Evolutionary conservation across 2,113 vertebrate species (phyloP), one percentile per base, ranked within the genome.

Genomic region (Chaetops frenatus): DNA sequence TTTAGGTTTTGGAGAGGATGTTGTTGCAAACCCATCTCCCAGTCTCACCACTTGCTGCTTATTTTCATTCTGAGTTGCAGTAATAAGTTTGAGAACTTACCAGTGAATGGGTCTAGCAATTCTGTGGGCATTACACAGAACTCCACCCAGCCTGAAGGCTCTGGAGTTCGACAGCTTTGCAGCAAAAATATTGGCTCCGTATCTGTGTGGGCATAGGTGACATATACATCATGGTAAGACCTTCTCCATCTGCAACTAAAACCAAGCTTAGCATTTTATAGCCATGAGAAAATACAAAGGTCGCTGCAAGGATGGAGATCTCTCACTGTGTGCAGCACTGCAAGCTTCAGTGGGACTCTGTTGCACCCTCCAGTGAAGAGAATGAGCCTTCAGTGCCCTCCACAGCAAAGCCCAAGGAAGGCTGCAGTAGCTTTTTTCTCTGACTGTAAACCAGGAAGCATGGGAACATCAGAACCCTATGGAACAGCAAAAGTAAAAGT

Each of bases 1-100:
- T 95, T 96, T 96, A 91, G 88, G 64, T 93, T 93, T 84, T 93
- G 82, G 79, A 83, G 92, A 95, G 88, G 92, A 94, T 96, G 93
- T 96, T 94, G 90, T 85, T 92, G 87, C 82, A 69, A 88, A 93
- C 29, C 31, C 0, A 0, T 83, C 54, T 93, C 38, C 54, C 29
- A 66, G 74, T 70, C 90, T 96, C 88, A 93, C 58, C 51, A 21
- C 81, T 94, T 86, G 82, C 88, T 88, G 48, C 81, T 94, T 86
- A 72, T 93, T 95, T 90, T 96, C 74, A 2, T 90, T 96, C 81
- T 96, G 93, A 96, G 84, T 97, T 1, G 85, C 67, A 88, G 67
- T 13, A 70, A 4, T 69, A 48, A 45, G 69, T 53, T 77, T 84
- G 61, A 94, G 90, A 91, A 14, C 5, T 90, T 95, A 90, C 58